Evolutionary conservation across 2,888 invertebrate genomes (phyloP).

Genomic region (Drosophila rubida): DNA sequence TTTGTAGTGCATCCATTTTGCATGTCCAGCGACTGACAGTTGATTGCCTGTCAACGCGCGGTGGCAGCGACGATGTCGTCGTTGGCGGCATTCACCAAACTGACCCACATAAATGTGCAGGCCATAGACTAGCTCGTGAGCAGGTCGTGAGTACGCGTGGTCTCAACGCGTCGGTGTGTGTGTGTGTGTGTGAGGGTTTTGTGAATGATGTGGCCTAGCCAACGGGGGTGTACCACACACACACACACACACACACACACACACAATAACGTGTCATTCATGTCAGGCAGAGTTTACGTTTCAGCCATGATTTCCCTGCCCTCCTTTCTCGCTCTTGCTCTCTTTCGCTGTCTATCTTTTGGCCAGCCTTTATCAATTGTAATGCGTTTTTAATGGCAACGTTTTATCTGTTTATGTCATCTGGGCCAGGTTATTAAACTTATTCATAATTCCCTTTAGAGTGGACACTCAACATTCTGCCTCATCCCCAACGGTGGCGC

Average conservation of each 20-base stretch:
- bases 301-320: slow-evolving; percentile 46
- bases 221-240: slow-evolving; percentile 19
- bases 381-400: slow-evolving; percentile 76
- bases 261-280: slow-evolving; percentile 59
- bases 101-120: slow-evolving; percentile 70
- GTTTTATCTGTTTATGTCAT: slow-evolving; percentile 74
- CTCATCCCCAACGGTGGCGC: background rate
- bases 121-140: slow-evolving; percentile 46
- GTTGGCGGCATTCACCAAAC: slow-evolving; percentile 41
- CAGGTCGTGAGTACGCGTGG: slow-evolving; percentile 35
- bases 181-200: slow-evolving; percentile 47
- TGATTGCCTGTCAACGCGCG: slow-evolving; percentile 65
- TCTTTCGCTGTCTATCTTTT: slow-evolving; percentile 20
- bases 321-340: background rate
- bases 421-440: slow-evolving; percentile 69
- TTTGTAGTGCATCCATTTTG: slow-evolving; percentile 62
- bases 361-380: slow-evolving; percentile 66
- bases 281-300: slow-evolving; percentile 65
- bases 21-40: slow-evolving; percentile 53
- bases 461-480: slow-evolving; percentile 27
- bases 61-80: slow-evolving; percentile 3
- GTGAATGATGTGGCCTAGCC: slow-evolving; percentile 67
- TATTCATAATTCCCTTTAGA: slow-evolving; percentile 67
- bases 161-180: slow-evolving; percentile 16
- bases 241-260: slow-evolving; percentile 1